phyloP scores from a whole-genome alignment of 2,113 vertebrate species.

The Misgurnus anguillicaudatus region DNA sequence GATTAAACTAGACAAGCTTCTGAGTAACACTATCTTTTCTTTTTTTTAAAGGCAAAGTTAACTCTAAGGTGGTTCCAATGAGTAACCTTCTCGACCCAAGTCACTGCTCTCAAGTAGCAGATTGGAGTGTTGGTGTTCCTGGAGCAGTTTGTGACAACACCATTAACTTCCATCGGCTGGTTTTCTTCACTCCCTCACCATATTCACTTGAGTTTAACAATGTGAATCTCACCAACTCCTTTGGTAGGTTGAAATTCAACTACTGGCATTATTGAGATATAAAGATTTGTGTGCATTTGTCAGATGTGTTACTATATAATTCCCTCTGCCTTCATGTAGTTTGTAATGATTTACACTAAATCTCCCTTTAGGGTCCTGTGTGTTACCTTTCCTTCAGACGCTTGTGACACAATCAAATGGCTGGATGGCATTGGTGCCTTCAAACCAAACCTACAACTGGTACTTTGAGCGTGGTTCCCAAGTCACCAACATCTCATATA shows the following conservation, averaged over 20 bases:
- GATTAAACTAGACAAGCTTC: not conserved
- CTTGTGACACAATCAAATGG: constrained; percentile 76
- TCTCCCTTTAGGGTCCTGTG: constrained; percentile 66
- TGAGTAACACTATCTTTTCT: not conserved
- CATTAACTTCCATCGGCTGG: constrained; percentile 77
- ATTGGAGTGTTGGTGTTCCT: constrained; percentile 81
- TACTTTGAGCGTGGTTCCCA: constrained; percentile 71
- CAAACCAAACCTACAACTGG: constrained; percentile 75
- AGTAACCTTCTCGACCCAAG: constrained; percentile 78
- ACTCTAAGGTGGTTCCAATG: constrained; percentile 76
- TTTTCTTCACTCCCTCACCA: constrained; percentile 73
- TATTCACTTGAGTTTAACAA: constrained; percentile 72
- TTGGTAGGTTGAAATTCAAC: constrained; percentile 70
- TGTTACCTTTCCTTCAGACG: constrained; percentile 73
- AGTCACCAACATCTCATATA: constrained; percentile 78
- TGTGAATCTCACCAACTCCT: constrained; percentile 74
- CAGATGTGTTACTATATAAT: not conserved
- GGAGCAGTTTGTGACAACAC: constrained; percentile 79
- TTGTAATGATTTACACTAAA: not conserved
- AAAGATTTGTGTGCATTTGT: not conserved
- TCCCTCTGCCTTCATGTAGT: not conserved
- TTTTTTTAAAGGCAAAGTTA: constrained; percentile 66
- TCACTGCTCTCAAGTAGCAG: constrained; percentile 68
- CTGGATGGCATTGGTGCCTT: constrained; percentile 84
- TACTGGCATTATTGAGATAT: constrained; percentile 64